Evolutionary conservation across 2,113 vertebrate species (phyloP).

Genomic region (Ariopsis seemanni): DNA sequence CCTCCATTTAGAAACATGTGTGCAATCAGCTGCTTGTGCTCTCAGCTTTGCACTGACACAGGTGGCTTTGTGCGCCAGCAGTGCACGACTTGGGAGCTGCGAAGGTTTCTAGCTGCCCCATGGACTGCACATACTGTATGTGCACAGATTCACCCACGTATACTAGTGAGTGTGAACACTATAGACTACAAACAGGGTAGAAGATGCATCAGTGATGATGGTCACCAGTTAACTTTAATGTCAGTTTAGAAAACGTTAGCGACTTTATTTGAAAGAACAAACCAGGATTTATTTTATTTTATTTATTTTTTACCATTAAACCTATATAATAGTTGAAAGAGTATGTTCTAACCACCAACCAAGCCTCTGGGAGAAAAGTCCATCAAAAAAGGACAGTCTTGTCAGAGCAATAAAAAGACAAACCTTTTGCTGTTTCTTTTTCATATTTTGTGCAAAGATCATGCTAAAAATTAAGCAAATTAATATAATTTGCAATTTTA

Average conservation of each 20-base stretch:
- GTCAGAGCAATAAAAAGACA: no score
- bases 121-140: neutral
- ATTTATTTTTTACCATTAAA: neutral
- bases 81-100: neutral
- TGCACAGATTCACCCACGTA: neutral
- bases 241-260: neutral
- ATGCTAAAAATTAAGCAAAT: neutral
- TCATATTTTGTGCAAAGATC: neutral
- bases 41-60: slow-evolving; percentile 31
- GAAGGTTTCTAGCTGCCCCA: neutral
- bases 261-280: neutral
- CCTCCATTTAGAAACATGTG: slow-evolving; percentile 22
- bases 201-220: neutral
- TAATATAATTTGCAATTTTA: neutral
- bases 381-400: no score
- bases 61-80: slow-evolving; percentile 21
- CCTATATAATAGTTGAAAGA: no score
- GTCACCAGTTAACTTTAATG: neutral
- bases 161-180: neutral
- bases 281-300: neutral
- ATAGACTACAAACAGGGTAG: neutral
- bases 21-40: slow-evolving; percentile 1
- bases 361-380: no score
- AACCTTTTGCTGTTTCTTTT: neutral
- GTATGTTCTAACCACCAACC: no score